Conservation (phyloP, 2,888 invertebrate species). For the Julus scanicus region DNA sequence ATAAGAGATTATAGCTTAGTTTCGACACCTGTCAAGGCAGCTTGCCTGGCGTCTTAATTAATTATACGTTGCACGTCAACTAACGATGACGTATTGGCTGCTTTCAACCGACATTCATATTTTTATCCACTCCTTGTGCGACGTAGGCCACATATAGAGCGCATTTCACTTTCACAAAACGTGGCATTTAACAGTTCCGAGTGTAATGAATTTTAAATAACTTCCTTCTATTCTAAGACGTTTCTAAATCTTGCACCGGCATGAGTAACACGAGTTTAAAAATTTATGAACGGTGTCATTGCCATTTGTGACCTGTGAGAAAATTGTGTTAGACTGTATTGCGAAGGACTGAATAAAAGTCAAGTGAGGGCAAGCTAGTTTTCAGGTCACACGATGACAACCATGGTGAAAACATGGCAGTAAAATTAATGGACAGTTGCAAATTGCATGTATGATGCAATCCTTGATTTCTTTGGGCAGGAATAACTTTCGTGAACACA, state of each 20-base stretch:
- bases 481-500: no score
- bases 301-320: not conserved
- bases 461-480: no score
- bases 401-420: no score
- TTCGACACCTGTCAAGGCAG: conserved; percentile 42
- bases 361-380: no score
- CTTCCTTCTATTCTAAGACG: not conserved
- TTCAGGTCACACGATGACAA: no score
- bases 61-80: conserved; percentile 8
- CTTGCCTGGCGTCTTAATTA: conserved; percentile 28
- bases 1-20: conserved; percentile 39
- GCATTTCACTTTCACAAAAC: conserved; percentile 3
- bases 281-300: not conserved
- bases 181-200: not conserved
- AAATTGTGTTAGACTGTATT: not conserved
- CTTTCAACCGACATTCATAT: not conserved
- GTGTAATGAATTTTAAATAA: conserved; percentile 38
- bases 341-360: no score
- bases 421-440: no score
- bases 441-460: no score
- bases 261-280: not conserved
- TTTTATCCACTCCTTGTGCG: not conserved
- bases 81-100: conserved; percentile 39
- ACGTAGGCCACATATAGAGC: not conserved
- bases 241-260: not conserved